Percentiles rank a stretch among this genome's conserved stretches.
phyloP scores from a whole-genome alignment of 2,797 vertebrate genomes.

The Pipistrellus kuhlii region DNA sequence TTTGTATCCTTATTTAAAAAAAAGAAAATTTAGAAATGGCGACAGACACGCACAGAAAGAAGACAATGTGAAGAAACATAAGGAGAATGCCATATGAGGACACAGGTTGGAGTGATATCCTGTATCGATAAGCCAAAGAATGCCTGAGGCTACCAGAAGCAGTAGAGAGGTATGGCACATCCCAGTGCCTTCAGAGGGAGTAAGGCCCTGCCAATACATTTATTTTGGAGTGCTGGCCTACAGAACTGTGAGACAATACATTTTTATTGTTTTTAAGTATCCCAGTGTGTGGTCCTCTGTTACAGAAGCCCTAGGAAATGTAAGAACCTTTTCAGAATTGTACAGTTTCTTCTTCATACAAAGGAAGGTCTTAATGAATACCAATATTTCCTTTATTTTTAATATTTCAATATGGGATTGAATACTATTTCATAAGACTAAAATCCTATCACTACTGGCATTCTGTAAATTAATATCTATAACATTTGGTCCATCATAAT shows the following conservation, averaged over 20 bases:
- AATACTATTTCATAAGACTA: background rate
- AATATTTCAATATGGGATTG: conserved; percentile 12
- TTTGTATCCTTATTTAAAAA: background rate
- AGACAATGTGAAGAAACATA: background rate
- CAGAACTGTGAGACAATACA: background rate
- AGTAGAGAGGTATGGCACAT: background rate
- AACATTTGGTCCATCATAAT: background rate
- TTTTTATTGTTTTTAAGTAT: background rate
- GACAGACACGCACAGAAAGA: background rate
- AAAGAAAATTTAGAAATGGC: background rate
- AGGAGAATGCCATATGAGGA: background rate
- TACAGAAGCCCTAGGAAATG: background rate
- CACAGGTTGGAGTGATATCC: background rate
- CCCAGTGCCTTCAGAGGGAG: background rate
- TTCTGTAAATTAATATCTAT: conserved; percentile 14
- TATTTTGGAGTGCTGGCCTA: background rate
- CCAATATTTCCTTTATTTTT: background rate
- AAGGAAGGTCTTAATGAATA: background rate
- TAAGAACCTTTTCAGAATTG: background rate
- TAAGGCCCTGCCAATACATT: background rate
- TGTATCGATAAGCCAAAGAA: background rate
- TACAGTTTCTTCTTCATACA: conserved; percentile 7
- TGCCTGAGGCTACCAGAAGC: background rate
- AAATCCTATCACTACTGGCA: background rate
- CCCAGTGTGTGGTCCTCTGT: background rate